Percentiles rank a stretch among this genome's conserved stretches.
Conservation (phyloP, 2,888 invertebrate species). For the Volucella inanis region DNA sequence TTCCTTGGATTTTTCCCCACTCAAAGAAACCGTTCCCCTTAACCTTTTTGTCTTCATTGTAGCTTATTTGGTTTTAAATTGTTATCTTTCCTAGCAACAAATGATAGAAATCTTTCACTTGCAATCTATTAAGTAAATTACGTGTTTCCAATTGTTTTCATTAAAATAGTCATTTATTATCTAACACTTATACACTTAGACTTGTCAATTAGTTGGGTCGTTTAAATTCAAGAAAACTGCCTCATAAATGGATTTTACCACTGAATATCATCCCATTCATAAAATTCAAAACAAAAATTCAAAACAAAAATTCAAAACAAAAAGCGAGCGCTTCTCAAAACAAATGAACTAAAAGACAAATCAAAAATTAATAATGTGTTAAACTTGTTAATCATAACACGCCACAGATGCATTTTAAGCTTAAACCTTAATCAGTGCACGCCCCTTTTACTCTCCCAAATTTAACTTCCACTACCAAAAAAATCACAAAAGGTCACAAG, state of each 20-base stretch:
- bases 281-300: slow-evolving; percentile 14
- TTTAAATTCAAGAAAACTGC: neutral
- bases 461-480: slow-evolving; percentile 2
- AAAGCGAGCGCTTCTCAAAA: too few relatives aligned
- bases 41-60: neutral
- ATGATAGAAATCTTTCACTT: slow-evolving; percentile 41
- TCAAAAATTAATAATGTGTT: slow-evolving; percentile 46
- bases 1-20: too few relatives aligned
- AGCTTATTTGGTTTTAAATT: slow-evolving; percentile 19
- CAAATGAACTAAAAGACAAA: slow-evolving; percentile 1
- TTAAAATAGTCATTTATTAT: slow-evolving; percentile 31
- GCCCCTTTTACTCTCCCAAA: slow-evolving; percentile 54
- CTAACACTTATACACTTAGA: slow-evolving; percentile 26
- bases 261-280: slow-evolving; percentile 36
- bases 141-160: slow-evolving; percentile 46
- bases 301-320: slow-evolving; percentile 18
- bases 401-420: slow-evolving; percentile 6
- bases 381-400: slow-evolving; percentile 44
- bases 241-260: neutral
- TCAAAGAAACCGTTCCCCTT: too few relatives aligned
- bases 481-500: slow-evolving; percentile 59
- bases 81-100: slow-evolving; percentile 25
- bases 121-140: slow-evolving; percentile 43
- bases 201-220: slow-evolving; percentile 30
- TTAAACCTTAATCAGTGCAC: slow-evolving; percentile 29